phyloP scores from a whole-genome alignment of 2,113 vertebrate genomes.

The Lota lota region DNA sequence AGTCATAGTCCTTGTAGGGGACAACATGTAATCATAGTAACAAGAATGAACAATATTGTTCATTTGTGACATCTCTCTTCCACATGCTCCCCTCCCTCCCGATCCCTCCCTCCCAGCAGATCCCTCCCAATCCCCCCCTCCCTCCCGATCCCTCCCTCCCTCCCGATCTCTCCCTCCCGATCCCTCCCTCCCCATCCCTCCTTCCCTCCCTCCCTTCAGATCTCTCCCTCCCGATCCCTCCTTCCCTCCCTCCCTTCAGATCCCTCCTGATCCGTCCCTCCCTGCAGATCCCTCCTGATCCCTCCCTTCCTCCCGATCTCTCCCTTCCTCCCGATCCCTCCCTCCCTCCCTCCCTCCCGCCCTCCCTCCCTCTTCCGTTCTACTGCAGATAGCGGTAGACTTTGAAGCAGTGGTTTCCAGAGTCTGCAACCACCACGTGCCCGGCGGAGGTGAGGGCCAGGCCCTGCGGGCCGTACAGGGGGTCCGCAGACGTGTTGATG shows the following conservation, averaged over 20 bases:
- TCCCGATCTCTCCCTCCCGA: neutral
- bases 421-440: conserved; percentile 96
- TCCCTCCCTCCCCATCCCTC: neutral
- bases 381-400: conserved; percentile 95
- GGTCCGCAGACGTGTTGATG: conserved; percentile 96
- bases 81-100: no score
- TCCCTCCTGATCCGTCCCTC: neutral
- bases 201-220: neutral
- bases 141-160: no score
- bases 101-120: no score
- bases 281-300: neutral
- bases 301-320: neutral
- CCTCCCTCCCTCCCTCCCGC: no score
- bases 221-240: no score
- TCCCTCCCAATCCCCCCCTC: no score
- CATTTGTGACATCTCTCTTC: no score
- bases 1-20: no score
- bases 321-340: neutral
- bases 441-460: conserved; percentile 93
- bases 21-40: no score
- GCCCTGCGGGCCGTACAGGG: conserved; percentile 93
- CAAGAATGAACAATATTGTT: no score
- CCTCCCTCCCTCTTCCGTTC: conserved; percentile 45
- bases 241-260: no score
- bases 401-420: conserved; percentile 98